Base-by-base conservation (phyloP, 2,797 vertebrate species). In the Cryptoblepharus egeriae region DNA sequence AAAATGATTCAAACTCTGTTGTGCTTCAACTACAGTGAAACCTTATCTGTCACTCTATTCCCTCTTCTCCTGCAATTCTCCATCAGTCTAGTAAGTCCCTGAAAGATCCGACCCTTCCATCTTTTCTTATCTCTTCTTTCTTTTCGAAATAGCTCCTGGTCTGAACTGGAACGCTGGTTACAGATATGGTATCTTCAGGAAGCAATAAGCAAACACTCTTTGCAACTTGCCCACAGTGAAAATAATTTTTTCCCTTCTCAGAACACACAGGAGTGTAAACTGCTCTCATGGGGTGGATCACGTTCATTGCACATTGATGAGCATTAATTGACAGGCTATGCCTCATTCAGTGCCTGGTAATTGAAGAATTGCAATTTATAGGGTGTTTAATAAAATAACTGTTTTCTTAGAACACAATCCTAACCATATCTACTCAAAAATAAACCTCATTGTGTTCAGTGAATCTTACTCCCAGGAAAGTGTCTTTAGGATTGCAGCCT, bases 81-180 rank as follows among this genome's bases (percentile, higher is more conserved):
- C 80, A 16, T 4, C 37, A 11, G 68, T 87, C 10, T 67, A 55
- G 0, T 67, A 88, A 90, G 55, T 28, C 80, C 0, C 0, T 49
- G 79, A 83, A 79, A 45, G 16, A 11, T n/a, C 9, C 75, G 9
- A 2, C 20, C 88, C 35, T 75, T 37, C 15, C 13, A 57, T 3
- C 69, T 77, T 75, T 39, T 86, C 4, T 68, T 84, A 7, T 77
- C 60, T 68, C 26, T 68, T 30, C 73, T 64, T 4, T 8, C 22
- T 64, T 20, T 63, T 88, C 39, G 86, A 39, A 77, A 84, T 79
- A 85, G 20, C 26, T 90, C 90, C 83, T 75, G 26, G 12, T 75
- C 71, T 68, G 68, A 90, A 87, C 69, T 75, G 63, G 22, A 89
- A 67, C 13, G 83, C 24, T 35, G 87, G 35, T 22, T 65, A 39